A percentile compares a stretch with the other conserved stretches of the same genome.
These are phyloP conservation scores for Lycocerus yunnanus DNA, from an alignment of 2,888 invertebrate genomes.

Conservation along the genomic window DNA sequence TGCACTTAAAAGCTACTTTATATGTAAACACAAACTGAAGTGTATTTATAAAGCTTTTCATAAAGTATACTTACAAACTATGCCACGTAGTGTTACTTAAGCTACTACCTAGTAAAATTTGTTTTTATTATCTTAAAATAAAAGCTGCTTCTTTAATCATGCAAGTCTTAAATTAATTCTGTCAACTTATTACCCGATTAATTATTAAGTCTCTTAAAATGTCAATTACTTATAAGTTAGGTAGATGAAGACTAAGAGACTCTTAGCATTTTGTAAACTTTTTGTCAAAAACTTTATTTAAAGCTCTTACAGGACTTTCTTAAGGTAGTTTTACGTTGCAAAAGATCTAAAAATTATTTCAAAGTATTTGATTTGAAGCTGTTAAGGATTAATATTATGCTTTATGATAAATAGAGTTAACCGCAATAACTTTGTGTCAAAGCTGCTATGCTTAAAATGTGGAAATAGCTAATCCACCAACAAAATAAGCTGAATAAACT, in stretches of 20 bases:
- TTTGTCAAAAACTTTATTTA: background rate
- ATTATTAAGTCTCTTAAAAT: background rate
- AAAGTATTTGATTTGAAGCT: conserved; percentile 11
- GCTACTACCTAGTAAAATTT: background rate
- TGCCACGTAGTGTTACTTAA: background rate
- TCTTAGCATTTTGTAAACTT: background rate
- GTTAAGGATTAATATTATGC: conserved; percentile 12
- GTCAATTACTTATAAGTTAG: background rate
- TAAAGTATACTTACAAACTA: background rate
- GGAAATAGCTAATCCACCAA: conserved; percentile 25
- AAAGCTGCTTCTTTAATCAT: background rate
- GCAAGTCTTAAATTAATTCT: background rate
- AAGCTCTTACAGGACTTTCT: background rate
- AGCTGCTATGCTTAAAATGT: conserved; percentile 14
- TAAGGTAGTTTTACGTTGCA: background rate
- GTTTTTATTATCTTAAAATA: background rate
- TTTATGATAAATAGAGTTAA: conserved; percentile 20
- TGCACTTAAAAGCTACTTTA: background rate
- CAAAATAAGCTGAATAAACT: conserved; percentile 24
- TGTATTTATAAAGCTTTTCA: background rate
- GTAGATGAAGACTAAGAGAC: background rate
- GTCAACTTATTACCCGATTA: background rate
- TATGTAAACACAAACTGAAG: background rate
- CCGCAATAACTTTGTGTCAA: conserved; percentile 23
- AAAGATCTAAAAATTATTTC: background rate